A percentile compares a stretch with the other conserved stretches of the same genome.
Evolutionary conservation across 1,140 invertebrate species (phyloP).

Genomic region (Tenebrio molitor): DNA sequence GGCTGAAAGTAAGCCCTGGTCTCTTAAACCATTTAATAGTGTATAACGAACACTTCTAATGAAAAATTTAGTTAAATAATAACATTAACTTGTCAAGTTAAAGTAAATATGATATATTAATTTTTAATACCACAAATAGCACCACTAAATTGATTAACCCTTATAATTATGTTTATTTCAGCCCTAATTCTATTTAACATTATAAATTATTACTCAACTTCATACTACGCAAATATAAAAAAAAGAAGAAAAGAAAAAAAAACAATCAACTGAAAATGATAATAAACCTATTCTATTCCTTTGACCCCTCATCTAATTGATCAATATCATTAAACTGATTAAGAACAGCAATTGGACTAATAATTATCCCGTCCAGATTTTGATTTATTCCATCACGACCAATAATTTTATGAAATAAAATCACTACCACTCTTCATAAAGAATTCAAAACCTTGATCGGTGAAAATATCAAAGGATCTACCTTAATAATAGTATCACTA

Average conservation of each 20-base stretch:
- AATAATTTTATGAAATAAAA: slow-evolving; percentile 66
- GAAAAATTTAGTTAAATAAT: slow-evolving; percentile 69
- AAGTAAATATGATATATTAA: slow-evolving; percentile 71
- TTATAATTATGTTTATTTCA: slow-evolving; percentile 68
- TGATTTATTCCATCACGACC: slow-evolving; percentile 69
- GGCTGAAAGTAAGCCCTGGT: slow-evolving; percentile 74
- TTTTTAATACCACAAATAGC: slow-evolving; percentile 72
- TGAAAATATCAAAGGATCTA: slow-evolving; percentile 65
- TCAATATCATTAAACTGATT: slow-evolving; percentile 73
- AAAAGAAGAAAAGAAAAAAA: too few species aligned
- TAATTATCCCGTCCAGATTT: slow-evolving; percentile 67
- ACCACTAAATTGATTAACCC: slow-evolving; percentile 69
- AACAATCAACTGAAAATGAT: too few species aligned
- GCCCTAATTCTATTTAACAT: slow-evolving; percentile 69
- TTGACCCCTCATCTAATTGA: too few species aligned
- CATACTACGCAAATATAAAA: too few species aligned
- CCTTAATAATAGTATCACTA: slow-evolving; percentile 70
- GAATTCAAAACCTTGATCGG: slow-evolving; percentile 70
- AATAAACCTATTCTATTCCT: too few species aligned
- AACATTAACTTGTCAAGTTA: slow-evolving; percentile 72
- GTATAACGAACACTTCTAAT: slow-evolving; percentile 71
- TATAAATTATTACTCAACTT: slow-evolving; percentile 67
- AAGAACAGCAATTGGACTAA: slow-evolving; percentile 67
- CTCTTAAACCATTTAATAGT: slow-evolving; percentile 70
- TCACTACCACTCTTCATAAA: slow-evolving; percentile 67